Evolutionary conservation across 92 coral and sea anemone genomes (phyloP), one percentile per base, ranked within the genome.

Genomic region (Epizoanthus rinbou): DNA sequence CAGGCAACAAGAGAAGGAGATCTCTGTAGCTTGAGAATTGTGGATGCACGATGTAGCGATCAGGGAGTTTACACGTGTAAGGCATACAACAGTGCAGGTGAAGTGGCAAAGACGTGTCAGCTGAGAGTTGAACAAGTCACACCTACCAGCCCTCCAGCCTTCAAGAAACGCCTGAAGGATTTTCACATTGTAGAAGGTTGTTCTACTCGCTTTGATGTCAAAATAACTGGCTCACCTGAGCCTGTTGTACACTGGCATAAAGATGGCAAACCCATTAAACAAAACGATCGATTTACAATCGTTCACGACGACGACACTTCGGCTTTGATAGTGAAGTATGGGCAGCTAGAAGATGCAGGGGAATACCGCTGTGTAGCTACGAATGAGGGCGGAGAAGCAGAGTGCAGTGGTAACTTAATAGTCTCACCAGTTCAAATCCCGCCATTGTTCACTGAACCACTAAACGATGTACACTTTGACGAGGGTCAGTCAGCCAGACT

Each of bases 171-270:
- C 37, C 88, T 93, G 19, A 92, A 89, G 81, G 98, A 93, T 68
- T 72, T 91, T 80, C 86, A 86, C 73, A 92, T 93, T 37, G 93
- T 91, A 10, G 98, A 93, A 75, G 98, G 98, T 6, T 81, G 93
- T 31, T 90, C 95, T 69, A 92, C 98, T 63, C 94, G 98, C 31
- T 93, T 93, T 72, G 98, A 93, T 75, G 93, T 93, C 21, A 86
- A 82, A 59, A 87, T 93, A 39, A 66, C 87, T 39, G 98, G 91
- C 73, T 85, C 89, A 72, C 98, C 98, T 13, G 90, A 89, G 60
- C 98, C 98, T 0, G 86, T 75, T 31, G 85, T 92, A 24, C 56
- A 78, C 16, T 93, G 98, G 98, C 76, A 89, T 37, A 91, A 93
- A 80, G 95, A 93, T 73, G 90, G 91, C 28, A 75, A 86, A 74